Percentiles rank a stretch among this genome's conserved stretches.
These are phyloP conservation scores for Pampusana beccarii DNA, from an alignment of 2,113 vertebrate genomes.

Conservation along the genomic window DNA sequence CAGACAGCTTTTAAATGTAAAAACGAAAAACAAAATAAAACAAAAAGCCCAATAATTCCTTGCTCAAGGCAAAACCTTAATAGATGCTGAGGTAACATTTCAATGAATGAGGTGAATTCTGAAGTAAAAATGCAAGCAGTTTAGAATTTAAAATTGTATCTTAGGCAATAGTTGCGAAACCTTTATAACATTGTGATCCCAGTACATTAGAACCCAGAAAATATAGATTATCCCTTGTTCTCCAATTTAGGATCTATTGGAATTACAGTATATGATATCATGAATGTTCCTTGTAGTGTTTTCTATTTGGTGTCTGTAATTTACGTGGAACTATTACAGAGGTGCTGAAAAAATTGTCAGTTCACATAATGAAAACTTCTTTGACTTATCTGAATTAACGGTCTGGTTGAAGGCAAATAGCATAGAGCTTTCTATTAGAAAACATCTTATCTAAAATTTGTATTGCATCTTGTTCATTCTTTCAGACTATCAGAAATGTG, in stretches of 20 bases:
- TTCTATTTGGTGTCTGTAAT: conserved; percentile 32
- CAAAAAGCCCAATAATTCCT: conserved; percentile 56
- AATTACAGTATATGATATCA: neutral
- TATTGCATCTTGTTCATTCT: neutral
- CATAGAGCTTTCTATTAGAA: neutral
- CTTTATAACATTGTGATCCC: conserved; percentile 4
- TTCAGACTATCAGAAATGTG: neutral
- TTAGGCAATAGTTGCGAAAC: conserved; percentile 10
- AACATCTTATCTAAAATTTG: neutral
- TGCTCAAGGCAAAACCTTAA: conserved; percentile 60
- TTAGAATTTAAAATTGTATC: conserved; percentile 35
- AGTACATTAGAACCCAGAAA: conserved; percentile 6
- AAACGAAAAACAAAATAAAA: conserved; percentile 50
- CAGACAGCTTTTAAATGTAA: conserved; percentile 64
- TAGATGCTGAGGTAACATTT: conserved; percentile 50
- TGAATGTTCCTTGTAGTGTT: neutral
- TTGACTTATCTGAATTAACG: neutral
- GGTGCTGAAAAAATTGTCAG: neutral
- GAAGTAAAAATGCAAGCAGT: conserved; percentile 30
- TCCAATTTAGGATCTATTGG: neutral
- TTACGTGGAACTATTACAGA: neutral
- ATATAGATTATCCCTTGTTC: neutral
- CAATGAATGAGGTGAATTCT: conserved; percentile 47
- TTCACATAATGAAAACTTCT: conserved; percentile 12
- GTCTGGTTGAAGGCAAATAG: neutral